Evolutionary conservation across 2,797 vertebrate species (phyloP).

Genomic region (Anas acuta): DNA sequence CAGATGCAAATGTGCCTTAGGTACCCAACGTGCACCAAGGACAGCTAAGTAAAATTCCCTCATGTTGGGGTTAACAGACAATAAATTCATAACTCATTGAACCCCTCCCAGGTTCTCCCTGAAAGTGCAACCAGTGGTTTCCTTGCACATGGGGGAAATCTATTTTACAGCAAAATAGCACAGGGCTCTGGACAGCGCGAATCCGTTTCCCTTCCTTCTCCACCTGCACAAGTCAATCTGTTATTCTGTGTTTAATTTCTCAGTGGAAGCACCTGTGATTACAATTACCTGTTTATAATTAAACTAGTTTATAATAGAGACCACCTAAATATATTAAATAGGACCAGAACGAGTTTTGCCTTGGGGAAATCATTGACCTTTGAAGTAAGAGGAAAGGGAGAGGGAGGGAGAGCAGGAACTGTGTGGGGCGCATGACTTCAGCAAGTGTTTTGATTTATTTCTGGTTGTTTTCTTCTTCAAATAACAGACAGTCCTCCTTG

Average conservation of each 20-base stretch:
- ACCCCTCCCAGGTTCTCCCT: not conserved
- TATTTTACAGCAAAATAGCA: not conserved
- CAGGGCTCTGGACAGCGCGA: not conserved
- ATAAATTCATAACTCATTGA: not conserved
- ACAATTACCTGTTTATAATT: not conserved
- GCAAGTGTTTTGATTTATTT: conserved; percentile 35
- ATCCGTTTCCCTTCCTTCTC: not conserved
- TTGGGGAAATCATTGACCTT: not conserved
- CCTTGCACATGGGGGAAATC: not conserved
- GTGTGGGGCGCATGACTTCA: not conserved
- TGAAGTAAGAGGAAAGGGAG: not conserved
- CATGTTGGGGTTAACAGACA: not conserved
- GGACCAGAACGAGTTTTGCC: not conserved
- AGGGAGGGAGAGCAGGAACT: not conserved
- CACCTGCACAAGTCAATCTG: not conserved
- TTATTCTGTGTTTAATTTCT: not conserved
- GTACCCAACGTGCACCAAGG: not conserved
- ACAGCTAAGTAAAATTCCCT: not conserved
- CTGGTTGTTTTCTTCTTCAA: not conserved
- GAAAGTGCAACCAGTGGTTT: not conserved
- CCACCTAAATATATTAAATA: not conserved
- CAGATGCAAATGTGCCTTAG: not conserved
- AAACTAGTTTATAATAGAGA: not conserved
- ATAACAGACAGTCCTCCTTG: not conserved
- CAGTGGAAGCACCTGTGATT: not conserved